Evolutionary conservation across 2,888 invertebrate species (phyloP), one percentile per base, ranked within the genome.

Genomic region (Hirtodrosophila trivittata): DNA sequence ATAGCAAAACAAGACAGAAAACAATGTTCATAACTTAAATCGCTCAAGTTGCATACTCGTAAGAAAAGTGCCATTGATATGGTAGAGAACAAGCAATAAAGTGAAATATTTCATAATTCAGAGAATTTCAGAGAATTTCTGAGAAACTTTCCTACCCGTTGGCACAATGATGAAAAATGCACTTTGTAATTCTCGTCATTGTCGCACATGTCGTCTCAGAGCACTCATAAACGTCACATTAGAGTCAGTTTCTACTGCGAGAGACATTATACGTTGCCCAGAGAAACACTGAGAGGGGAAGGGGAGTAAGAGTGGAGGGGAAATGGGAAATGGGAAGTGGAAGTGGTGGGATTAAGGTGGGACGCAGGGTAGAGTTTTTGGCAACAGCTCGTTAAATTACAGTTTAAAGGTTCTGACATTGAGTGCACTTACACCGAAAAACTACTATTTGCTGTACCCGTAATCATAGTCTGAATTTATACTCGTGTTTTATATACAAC

Each of bases 161-260:
- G 73, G 55, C 55, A 45, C 55, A 51, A 59, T 66, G 72, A 85
- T 85, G 73, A 85, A 82, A 80, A 85, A 85, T 85, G 65, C 78
- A 82, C 78, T 77, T 77, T 75, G 73, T 77, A 77, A 85, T 80
- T 67, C 77, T 81, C 75, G 63, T 77, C 85, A 74, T 71, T 45
- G 67, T 66, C 66, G 59, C 68, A 77, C 78, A 80, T 82, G 72
- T 68, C 66, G 82, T 72, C 83, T 58, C 66, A 54, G 50, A 64
- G 75, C 69, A 64, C 78, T 85, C 78, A 82, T 82, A 66, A 82
- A 82, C 75, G 86, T 85, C 86, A 78, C 78, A 85, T 80, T 82
- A 80, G 78, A 80, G 86, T 80, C 78, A 62, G 60, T 66, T 75
- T 49, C 46, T 57, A 46, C 52, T 62, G 58, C 54, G 30, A 42